Conservation (phyloP, 2,888 invertebrate species). For the Pelosia muscerda region DNA sequence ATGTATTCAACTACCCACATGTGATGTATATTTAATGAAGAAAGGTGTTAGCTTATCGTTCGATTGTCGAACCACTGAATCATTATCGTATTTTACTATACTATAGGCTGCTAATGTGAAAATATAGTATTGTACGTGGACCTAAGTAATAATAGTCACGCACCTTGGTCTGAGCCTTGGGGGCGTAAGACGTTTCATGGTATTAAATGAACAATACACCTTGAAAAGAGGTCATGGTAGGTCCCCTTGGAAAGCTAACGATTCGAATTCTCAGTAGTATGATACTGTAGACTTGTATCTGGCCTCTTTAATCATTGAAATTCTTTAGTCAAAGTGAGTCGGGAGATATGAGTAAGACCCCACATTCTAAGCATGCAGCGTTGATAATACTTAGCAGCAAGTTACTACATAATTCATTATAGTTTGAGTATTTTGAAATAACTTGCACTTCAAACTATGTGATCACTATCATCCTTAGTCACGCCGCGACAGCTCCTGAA, state of each 20-base stretch:
- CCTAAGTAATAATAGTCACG: not conserved
- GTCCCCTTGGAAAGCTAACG: not conserved
- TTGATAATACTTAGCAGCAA: too few species aligned
- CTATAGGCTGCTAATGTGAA: not conserved
- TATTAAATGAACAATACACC: not conserved
- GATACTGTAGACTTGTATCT: too few species aligned
- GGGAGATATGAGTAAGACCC: too few species aligned
- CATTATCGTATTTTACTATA: not conserved
- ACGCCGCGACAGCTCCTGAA: too few species aligned
- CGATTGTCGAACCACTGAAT: conserved; percentile 5
- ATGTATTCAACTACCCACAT: not conserved
- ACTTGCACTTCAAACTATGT: too few species aligned
- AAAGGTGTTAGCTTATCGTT: not conserved
- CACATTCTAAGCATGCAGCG: too few species aligned
- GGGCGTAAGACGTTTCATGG: not conserved
- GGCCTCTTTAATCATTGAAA: too few species aligned
- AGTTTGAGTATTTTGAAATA: too few species aligned
- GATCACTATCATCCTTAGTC: too few species aligned
- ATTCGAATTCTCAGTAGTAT: too few species aligned
- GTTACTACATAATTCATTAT: too few species aligned
- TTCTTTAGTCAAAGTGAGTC: too few species aligned
- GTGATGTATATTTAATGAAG: conserved; percentile 5
- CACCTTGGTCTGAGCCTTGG: not conserved
- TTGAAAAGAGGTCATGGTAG: not conserved
- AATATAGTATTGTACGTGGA: not conserved